Percentiles rank a stretch among this genome's conserved stretches.
phyloP scores from a whole-genome alignment of 2,888 invertebrate genomes.

The Megamerina dolium region DNA sequence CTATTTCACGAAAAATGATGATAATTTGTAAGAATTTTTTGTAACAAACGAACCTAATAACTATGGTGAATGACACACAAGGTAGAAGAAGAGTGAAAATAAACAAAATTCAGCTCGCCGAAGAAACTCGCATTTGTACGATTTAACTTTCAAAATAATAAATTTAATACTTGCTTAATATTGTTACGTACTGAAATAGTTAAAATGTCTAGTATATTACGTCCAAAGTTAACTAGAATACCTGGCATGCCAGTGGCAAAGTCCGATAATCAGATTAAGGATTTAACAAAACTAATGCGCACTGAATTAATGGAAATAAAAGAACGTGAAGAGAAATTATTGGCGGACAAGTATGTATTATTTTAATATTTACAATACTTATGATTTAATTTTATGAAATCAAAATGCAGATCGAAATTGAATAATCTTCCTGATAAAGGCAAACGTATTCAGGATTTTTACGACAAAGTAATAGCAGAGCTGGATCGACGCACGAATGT shows the following conservation, averaged over 20 bases:
- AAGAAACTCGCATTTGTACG: no score
- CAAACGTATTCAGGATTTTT: constrained; percentile 37
- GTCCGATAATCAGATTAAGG: constrained; percentile 31
- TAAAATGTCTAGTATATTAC: constrained; percentile 18
- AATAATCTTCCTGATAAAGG: constrained; percentile 47
- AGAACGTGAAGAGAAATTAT: constrained; percentile 38
- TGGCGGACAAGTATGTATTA: constrained; percentile 39
- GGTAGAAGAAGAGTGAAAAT: no score
- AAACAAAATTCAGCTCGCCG: no score
- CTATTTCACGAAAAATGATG: no score
- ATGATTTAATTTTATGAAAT: not conserved
- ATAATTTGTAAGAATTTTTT: no score
- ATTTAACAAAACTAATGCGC: constrained; percentile 33
- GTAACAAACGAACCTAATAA: no score
- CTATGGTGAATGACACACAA: no score
- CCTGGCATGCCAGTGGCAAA: constrained; percentile 33
- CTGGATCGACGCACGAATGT: constrained; percentile 36
- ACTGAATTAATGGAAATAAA: constrained; percentile 40
- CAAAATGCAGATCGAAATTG: not conserved
- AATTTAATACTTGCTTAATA: no score
- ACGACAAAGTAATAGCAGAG: constrained; percentile 37
- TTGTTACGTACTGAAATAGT: not conserved
- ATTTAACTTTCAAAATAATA: no score
- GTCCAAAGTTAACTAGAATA: constrained; percentile 30
- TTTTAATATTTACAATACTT: not conserved